These are phyloP conservation scores for Potamarius usumacintae DNA, from an alignment of 2,113 vertebrate species.

Conservation along the genomic window DNA sequence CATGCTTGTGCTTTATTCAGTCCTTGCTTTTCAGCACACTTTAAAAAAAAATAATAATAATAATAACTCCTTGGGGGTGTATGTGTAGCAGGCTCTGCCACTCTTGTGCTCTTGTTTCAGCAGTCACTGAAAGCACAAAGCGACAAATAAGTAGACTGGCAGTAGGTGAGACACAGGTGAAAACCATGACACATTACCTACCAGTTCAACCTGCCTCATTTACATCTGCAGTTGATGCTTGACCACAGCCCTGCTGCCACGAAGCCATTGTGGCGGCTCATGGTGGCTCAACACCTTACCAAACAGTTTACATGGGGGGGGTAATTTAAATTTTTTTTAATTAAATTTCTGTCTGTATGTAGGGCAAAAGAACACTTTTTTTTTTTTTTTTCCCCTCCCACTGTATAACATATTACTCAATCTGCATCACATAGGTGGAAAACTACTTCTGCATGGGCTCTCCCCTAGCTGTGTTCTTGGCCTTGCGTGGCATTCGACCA, in stretches of 20 bases:
- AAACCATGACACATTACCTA: not conserved
- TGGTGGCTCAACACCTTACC: not conserved
- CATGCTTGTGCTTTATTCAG: too few relatives aligned
- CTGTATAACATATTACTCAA: not conserved
- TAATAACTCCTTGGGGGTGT: not conserved
- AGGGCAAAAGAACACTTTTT: not conserved
- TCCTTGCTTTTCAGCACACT: too few relatives aligned
- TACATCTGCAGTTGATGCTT: not conserved
- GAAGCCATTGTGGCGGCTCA: not conserved
- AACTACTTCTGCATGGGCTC: slow-evolving; percentile 99
- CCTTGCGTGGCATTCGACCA: slow-evolving; percentile 90
- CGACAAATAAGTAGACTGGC: not conserved
- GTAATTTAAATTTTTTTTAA: not conserved
- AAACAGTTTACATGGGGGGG: not conserved
- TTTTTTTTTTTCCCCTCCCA: not conserved
- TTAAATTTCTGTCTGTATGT: not conserved
- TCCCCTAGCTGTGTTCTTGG: slow-evolving; percentile 93
- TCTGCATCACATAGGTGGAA: slow-evolving; percentile 80
- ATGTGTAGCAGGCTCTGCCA: not conserved
- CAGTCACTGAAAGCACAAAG: not conserved
- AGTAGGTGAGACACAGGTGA: not conserved
- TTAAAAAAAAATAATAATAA: too few relatives aligned
- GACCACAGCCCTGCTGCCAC: not conserved
- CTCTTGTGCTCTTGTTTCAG: not conserved
- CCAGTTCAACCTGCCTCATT: too few relatives aligned